Conservation (phyloP, 2,888 invertebrate species). For the Dicyrtomina minuta region DNA sequence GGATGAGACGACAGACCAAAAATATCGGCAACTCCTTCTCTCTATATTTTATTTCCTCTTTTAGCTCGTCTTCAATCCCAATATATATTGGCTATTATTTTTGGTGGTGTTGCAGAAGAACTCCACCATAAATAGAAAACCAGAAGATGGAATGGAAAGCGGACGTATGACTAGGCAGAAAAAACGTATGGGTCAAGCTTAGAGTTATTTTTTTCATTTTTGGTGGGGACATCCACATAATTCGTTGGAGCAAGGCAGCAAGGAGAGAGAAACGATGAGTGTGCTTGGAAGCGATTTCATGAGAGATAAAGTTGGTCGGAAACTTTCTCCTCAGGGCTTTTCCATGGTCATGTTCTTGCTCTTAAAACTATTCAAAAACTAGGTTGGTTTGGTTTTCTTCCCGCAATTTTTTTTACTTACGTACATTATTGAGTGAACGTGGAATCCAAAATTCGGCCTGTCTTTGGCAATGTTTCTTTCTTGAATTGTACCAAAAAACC, state of each 20-base stretch:
- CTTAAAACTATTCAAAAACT: too few species aligned
- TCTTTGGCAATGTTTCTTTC: neutral
- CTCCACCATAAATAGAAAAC: too few species aligned
- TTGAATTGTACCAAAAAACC: neutral
- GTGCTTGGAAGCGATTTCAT: conserved; percentile 1
- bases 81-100: too few species aligned
- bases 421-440: too few species aligned
- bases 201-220: conserved; percentile 1
- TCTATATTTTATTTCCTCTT: too few species aligned
- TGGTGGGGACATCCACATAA: neutral
- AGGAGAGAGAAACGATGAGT: conserved; percentile 10
- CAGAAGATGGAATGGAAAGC: neutral
- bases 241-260: neutral
- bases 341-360: neutral
- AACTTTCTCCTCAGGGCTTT: conserved; percentile 3
- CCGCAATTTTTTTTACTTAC: too few species aligned
- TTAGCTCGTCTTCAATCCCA: too few species aligned
- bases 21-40: too few species aligned
- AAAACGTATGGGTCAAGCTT: conserved; percentile 1
- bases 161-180: conserved; percentile 11
- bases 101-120: too few species aligned
- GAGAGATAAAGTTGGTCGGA: conserved; percentile 13
- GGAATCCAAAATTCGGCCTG: neutral
- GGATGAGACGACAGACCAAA: too few species aligned
- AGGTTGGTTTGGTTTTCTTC: too few species aligned